Conservation (phyloP, 2,797 vertebrate genomes). For the Coluber constrictor region DNA sequence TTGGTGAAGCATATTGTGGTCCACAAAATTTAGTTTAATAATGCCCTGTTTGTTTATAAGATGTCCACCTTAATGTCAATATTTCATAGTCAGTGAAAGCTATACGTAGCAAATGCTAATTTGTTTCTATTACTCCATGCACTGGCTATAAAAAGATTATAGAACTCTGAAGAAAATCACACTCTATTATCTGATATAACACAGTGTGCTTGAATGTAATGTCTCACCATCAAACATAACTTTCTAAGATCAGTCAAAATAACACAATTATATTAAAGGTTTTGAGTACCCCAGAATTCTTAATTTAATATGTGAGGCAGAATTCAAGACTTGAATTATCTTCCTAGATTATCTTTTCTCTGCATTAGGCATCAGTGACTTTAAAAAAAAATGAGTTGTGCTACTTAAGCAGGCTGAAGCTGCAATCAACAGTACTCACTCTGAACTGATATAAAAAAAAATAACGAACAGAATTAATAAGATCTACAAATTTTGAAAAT, state of each 20-base stretch:
- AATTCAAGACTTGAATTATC: neutral
- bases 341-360: neutral
- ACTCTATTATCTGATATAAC: neutral
- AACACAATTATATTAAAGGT: neutral
- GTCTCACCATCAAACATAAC: neutral
- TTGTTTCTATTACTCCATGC: neutral
- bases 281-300: neutral
- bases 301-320: neutral
- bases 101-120: neutral
- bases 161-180: neutral
- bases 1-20: neutral
- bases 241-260: neutral
- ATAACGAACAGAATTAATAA: neutral
- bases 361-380: neutral
- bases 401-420: neutral
- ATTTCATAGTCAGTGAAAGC: neutral
- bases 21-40: neutral
- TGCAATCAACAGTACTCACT: neutral
- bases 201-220: neutral
- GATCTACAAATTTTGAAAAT: neutral
- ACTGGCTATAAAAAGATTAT: neutral
- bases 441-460: neutral
- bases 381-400: neutral
- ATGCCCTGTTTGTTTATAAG: neutral
- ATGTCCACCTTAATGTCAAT: neutral